Evolutionary conservation across 2,888 invertebrate species (phyloP).

Genomic region (Tetragnatha montana): DNA sequence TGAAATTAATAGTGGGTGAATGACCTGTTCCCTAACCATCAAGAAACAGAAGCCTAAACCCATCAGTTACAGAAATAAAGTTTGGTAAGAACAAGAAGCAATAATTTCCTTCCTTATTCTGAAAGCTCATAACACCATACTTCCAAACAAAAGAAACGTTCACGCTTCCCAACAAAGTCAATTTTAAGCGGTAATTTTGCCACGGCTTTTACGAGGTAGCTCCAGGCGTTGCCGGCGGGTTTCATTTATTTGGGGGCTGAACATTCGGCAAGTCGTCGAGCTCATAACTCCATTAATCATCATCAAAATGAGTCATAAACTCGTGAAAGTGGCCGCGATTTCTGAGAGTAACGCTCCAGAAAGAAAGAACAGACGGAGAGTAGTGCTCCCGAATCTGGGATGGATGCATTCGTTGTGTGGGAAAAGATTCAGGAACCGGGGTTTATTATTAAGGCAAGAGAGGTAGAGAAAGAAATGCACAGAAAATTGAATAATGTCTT

Average conservation of each 20-base stretch:
- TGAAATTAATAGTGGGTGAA: no score
- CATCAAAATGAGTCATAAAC: background rate
- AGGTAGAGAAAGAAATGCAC: no score
- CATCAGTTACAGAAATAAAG: no score
- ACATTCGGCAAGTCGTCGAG: background rate
- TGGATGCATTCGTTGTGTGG: no score
- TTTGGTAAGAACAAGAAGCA: no score
- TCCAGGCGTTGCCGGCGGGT: background rate
- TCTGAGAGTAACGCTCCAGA: background rate
- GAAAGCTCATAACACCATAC: background rate
- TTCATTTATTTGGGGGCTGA: background rate
- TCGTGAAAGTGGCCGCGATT: background rate
- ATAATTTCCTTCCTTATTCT: no score
- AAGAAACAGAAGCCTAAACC: no score
- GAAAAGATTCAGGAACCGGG: no score
- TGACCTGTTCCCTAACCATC: no score
- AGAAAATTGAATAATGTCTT: no score
- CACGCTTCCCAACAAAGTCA: background rate
- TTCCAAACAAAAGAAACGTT: background rate
- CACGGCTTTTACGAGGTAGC: background rate
- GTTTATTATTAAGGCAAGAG: no score
- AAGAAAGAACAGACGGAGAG: background rate
- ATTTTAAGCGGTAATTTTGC: background rate
- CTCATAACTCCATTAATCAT: background rate
- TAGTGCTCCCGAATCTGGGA: no score